Percentiles rank a stretch among this genome's conserved stretches.
These are phyloP conservation scores for Ctenopoma multispine DNA, from an alignment of 2,797 vertebrate species.

Conservation along the genomic window DNA sequence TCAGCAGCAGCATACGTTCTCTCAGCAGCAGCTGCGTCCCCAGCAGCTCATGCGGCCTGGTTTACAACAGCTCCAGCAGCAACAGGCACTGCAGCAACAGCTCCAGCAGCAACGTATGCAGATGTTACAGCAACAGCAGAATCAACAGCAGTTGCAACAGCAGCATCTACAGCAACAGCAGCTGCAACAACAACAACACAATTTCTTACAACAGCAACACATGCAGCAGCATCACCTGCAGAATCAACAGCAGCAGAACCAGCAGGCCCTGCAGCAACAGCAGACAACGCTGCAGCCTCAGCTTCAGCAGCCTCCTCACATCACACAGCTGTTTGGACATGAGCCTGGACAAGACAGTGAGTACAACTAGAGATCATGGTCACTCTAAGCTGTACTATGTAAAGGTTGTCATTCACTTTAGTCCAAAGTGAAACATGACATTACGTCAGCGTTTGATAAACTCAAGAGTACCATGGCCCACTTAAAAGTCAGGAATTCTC, in stretches of 20 bases:
- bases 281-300: conserved; percentile 83
- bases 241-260: conserved; percentile 77
- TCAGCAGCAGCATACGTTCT: conserved; percentile 80
- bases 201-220: conserved; percentile 83
- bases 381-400: not conserved
- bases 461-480: too few relatives aligned
- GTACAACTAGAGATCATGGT: conserved; percentile 57
- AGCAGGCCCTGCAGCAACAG: conserved; percentile 77
- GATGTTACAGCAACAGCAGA: conserved; percentile 80
- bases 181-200: conserved; percentile 79
- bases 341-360: conserved; percentile 93
- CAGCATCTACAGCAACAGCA: conserved; percentile 65
- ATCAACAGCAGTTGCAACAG: conserved; percentile 78
- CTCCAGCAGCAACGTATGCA: conserved; percentile 85
- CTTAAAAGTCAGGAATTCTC: too few relatives aligned
- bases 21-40: conserved; percentile 85
- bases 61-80: conserved; percentile 86
- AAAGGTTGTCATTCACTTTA: not conserved
- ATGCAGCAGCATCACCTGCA: conserved; percentile 76
- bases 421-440: not conserved
- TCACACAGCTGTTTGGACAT: conserved; percentile 91
- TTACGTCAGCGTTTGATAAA: too few relatives aligned
- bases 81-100: conserved; percentile 85
- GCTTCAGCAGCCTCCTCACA: conserved; percentile 79
- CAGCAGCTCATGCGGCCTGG: conserved; percentile 85